Percentiles rank a stretch among this genome's conserved stretches.
These are phyloP conservation scores for Isotomurus palustris DNA, from an alignment of 2,888 invertebrate species.

Conservation along the genomic window DNA sequence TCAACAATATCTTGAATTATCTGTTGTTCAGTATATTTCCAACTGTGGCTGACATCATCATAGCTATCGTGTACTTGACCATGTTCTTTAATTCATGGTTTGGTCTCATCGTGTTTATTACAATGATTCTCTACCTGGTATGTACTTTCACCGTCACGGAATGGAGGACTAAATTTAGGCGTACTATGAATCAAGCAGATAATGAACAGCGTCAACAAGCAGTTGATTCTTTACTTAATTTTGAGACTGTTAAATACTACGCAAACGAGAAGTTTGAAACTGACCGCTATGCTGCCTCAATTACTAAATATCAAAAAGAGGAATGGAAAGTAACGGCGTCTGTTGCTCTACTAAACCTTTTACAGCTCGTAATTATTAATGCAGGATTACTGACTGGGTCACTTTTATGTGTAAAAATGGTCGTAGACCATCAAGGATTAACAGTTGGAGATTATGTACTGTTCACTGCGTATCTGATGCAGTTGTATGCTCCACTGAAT, in stretches of 20 bases:
- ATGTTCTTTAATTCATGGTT: constrained; percentile 88
- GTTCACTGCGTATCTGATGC: constrained; percentile 90
- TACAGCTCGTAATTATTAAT: constrained; percentile 87
- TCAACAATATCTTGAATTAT: constrained; percentile 86
- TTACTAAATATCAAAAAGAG: constrained; percentile 50
- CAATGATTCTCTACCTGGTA: constrained; percentile 91
- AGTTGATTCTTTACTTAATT: constrained; percentile 93
- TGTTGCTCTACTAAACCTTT: constrained; percentile 80
- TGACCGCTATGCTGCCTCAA: constrained; percentile 74
- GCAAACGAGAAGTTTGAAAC: constrained; percentile 91
- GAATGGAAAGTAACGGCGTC: constrained; percentile 86
- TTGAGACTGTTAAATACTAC: constrained; percentile 98
- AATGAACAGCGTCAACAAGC: constrained; percentile 87
- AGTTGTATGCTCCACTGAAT: constrained; percentile 90
- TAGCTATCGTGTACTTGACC: constrained; percentile 86
- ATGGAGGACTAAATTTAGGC: constrained; percentile 93
- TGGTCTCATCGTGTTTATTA: constrained; percentile 86
- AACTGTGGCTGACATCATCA: constrained; percentile 83
- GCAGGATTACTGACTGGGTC: constrained; percentile 80
- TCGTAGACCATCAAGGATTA: constrained; percentile 61
- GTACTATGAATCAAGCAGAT: constrained; percentile 90
- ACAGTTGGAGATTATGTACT: constrained; percentile 94
- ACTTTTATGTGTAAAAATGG: constrained; percentile 81
- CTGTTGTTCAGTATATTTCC: constrained; percentile 90
- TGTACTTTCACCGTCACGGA: constrained; percentile 88